Percentiles rank a stretch among this genome's conserved stretches.
Conservation (phyloP, 64 coral and sea anemone genomes). For the Pocillopora verrucosa region DNA sequence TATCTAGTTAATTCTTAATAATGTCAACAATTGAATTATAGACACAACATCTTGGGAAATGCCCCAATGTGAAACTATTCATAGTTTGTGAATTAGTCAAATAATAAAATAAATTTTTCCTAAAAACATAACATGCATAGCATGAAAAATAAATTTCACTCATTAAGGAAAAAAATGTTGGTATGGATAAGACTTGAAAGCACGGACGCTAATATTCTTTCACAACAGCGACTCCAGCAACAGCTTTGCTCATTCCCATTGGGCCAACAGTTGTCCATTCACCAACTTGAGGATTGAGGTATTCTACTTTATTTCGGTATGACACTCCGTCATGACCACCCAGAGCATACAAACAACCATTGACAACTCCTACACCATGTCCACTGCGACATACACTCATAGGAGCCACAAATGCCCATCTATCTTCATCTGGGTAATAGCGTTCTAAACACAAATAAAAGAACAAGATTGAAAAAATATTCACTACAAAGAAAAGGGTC, state of each 20-base stretch:
- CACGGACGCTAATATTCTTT: conserved; percentile 31
- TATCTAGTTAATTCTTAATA: no score
- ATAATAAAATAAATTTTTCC: no score
- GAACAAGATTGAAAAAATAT: not conserved
- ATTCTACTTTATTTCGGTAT: conserved; percentile 87
- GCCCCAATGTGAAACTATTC: no score
- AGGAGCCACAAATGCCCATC: conserved; percentile 87
- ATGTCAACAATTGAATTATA: no score
- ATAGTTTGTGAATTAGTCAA: no score
- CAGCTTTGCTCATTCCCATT: conserved; percentile 88
- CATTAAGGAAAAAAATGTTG: no score
- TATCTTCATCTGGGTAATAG: conserved; percentile 86
- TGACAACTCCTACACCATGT: conserved; percentile 81
- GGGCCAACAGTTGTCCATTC: conserved; percentile 81
- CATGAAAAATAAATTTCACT: no score
- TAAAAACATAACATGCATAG: no score
- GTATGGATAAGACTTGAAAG: not conserved
- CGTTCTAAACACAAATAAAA: conserved; percentile 58
- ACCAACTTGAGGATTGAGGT: conserved; percentile 76
- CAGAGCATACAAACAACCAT: conserved; percentile 77
- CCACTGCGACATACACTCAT: conserved; percentile 93
- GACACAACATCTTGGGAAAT: no score
- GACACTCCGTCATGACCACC: conserved; percentile 88
- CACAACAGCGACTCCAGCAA: conserved; percentile 80
- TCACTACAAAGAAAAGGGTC: no score